These are phyloP conservation scores for Acheta domesticus DNA, from an alignment of 2,888 invertebrate genomes.

Conservation along the genomic window DNA sequence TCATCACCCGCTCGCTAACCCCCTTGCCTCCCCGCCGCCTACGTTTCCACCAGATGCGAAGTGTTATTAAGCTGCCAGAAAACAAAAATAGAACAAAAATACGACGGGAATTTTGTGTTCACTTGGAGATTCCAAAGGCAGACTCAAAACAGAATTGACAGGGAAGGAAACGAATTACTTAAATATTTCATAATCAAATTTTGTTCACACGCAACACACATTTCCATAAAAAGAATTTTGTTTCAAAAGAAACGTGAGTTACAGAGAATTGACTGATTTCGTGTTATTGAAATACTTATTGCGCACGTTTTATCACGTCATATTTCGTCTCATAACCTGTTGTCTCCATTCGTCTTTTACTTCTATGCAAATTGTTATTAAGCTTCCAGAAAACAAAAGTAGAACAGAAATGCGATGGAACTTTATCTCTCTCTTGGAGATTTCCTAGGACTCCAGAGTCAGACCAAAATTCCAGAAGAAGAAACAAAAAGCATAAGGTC, in stretches of 20 bases:
- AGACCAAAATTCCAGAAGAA: too few species aligned
- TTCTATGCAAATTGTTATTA: not conserved
- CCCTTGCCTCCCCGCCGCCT: not conserved
- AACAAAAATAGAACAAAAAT: not conserved
- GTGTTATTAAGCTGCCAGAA: not conserved
- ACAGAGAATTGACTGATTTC: too few species aligned
- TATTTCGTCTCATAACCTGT: not conserved
- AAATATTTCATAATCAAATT: too few species aligned
- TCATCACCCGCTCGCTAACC: not conserved
- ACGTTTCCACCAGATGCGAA: not conserved
- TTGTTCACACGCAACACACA: too few species aligned
- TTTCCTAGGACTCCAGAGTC: too few species aligned
- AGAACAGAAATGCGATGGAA: not conserved
- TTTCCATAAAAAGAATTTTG: too few species aligned
- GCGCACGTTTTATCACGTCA: too few species aligned
- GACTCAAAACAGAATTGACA: too few species aligned
- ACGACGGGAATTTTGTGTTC: not conserved
- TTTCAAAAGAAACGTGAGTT: too few species aligned
- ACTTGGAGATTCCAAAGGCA: not conserved
- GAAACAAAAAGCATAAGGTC: too few species aligned
- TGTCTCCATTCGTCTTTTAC: not conserved
- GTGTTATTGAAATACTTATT: too few species aligned
- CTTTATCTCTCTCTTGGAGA: not conserved
- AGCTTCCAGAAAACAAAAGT: not conserved
- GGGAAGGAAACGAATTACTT: too few species aligned